Evolutionary conservation across 2,113 vertebrate species (phyloP).

Genomic region (Thermophis baileyi): DNA sequence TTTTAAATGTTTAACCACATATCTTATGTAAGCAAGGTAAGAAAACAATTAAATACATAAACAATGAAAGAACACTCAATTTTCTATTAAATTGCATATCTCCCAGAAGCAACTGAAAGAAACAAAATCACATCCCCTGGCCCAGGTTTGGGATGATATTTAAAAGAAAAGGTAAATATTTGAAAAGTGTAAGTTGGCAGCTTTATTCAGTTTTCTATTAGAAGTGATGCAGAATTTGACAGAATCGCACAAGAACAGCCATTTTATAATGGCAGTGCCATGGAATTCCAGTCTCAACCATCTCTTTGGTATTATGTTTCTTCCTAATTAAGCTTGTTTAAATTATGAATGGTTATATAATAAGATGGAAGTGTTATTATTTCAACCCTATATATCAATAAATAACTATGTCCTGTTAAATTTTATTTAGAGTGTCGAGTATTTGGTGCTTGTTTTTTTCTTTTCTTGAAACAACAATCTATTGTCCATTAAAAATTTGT

Average conservation of each 20-base stretch:
- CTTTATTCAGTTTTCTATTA: constrained; percentile 18
- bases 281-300: constrained; percentile 2
- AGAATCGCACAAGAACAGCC: not conserved
- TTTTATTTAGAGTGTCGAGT: fast-evolving
- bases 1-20: constrained; percentile 42
- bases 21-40: constrained; percentile 38
- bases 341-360: not conserved
- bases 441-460: not conserved
- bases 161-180: constrained; percentile 18
- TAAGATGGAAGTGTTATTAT: not conserved
- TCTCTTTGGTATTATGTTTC: not conserved
- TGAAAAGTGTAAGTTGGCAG: constrained; percentile 24
- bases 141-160: constrained; percentile 36
- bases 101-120: constrained; percentile 57
- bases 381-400: not conserved
- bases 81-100: constrained; percentile 44
- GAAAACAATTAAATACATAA: constrained; percentile 57
- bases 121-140: constrained; percentile 37
- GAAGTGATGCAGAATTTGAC: not conserved
- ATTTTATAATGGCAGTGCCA: constrained; percentile 2
- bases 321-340: not conserved
- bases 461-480: not conserved
- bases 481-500: not conserved
- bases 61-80: constrained; percentile 40
- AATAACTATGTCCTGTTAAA: not conserved